Base-by-base conservation (phyloP, 2,113 vertebrate genomes). In the Hydrochoerus hydrochaeris region DNA sequence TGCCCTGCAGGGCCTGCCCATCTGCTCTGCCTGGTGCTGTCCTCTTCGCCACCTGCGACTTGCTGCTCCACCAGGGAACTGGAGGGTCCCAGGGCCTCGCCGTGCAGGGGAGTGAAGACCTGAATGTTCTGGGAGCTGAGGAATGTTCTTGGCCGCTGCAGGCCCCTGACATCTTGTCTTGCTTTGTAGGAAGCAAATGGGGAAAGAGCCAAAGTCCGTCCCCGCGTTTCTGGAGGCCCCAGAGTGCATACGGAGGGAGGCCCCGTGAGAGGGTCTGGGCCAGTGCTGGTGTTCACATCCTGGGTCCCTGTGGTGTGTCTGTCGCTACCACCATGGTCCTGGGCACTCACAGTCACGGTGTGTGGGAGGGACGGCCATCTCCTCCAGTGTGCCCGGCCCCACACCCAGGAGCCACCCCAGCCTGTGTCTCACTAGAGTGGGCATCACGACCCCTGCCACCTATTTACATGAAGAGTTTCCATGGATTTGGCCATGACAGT, bases 91-190 rank as follows among this genome's bases (percentile, higher is more conserved):
- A 2, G 80, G 78, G 52, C 35, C 85, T 28, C 0, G 75, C 81
- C 58, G 1, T 0, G n/a, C 7, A 71, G 19, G 32, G 41, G 90
- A 81, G 63, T 10, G 85, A 62, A 89, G 92, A 96, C 95, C 97
- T 88, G 93, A 88, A 78, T 49, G 8, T 90, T 75, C 2, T 71
- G 41, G 85, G 88, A 90, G 46, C 71, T 41, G 1, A 95, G 83
- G 96, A 97, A 97, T 97, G 96, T 97, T 95, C 97, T 97, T 97
- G 97, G 97, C 97, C 41, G 44, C 65, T 78, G 49, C 77, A 35
- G 57, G 73, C 85, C 44, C 94, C 87, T 88, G 82, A 88, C 95
- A 30, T 94, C 65, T 85, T 88, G 88, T 95, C 93, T 95, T 90
- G 85, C 92, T 95, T 97, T 97, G 91, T 96, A 85, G 71, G 89